phyloP scores from a whole-genome alignment of 2,888 invertebrate species.

The Apodemia hepburni region DNA sequence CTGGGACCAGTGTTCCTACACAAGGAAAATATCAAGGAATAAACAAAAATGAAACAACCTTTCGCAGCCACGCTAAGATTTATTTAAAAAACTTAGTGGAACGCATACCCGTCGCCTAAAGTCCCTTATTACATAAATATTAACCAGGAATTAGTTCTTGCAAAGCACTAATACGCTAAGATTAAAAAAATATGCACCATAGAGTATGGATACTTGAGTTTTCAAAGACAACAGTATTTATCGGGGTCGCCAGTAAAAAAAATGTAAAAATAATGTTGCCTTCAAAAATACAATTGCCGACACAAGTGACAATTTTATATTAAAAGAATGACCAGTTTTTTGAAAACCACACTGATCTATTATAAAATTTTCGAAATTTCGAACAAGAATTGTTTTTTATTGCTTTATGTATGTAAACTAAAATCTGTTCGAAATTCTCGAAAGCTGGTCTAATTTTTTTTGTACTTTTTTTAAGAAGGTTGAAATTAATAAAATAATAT shows the following conservation, averaged over 20 bases:
- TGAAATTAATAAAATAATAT: constrained; percentile 9
- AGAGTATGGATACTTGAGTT: constrained; percentile 30
- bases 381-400: not conserved
- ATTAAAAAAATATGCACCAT: constrained; percentile 40
- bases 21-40: not conserved
- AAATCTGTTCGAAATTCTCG: not conserved
- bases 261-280: constrained; percentile 34
- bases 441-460: constrained; percentile 11
- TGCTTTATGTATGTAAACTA: not conserved
- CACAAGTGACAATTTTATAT: constrained; percentile 35
- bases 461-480: constrained; percentile 16
- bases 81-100: constrained; percentile 42
- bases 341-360: constrained; percentile 35
- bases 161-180: constrained; percentile 30
- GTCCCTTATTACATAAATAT: constrained; percentile 35
- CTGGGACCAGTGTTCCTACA: no score
- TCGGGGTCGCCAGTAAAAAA: constrained; percentile 20
- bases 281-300: constrained; percentile 37
- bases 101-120: constrained; percentile 53
- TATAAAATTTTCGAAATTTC: constrained; percentile 13
- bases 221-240: constrained; percentile 36
- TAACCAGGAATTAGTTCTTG: constrained; percentile 28
- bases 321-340: constrained; percentile 21
- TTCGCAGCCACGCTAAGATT: constrained; percentile 35
- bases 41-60: constrained; percentile 29